Base-by-base conservation (phyloP, 2,113 vertebrate genomes). In the Hippocampus mohnikei region DNA sequence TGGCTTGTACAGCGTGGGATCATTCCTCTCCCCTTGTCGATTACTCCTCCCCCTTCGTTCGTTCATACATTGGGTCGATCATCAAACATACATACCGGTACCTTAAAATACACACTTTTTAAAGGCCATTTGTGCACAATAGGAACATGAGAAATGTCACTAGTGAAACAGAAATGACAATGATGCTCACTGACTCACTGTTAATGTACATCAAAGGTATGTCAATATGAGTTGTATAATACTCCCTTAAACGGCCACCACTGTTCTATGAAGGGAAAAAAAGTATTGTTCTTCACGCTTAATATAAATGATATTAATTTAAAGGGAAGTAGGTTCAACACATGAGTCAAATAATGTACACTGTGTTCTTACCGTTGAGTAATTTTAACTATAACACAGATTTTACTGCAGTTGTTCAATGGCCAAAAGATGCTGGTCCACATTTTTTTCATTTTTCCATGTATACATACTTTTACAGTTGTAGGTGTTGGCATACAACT, bases 1-100 rank as follows among this genome's bases (percentile, higher is more conserved):
- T 81, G 68, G 85, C 78, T 86, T 79, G 80, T 73, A 82, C 84
- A 86, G 66, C 53, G 72, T 71, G 66, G 41, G 6, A 16, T 66
- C 78, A 71, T 67, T 81, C 70, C 73, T 76, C 75, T 74, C 37
- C 42, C 56, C 81, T 77, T 74, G 62, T 69, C 53, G 77, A 83
- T 81, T 76, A 79, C 71, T 42, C 42, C 10, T 67, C 62, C 66
- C n/a, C 48, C 46, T 56, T 68, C 62, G 67, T 78, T 82, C 50
- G 58, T 48, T 55, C 20, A 55, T 67, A 73, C 67, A 5, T 58
- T 29, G 29, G 53, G 2, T 11, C 16, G 21, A 62, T 67, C 8
- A 48, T 23, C 71, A 41, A 70, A 59, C 20, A 27, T 44, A 50
- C 67, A 5, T 37, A 44, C n/a, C n/a, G n/a, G n/a, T n/a, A n/a